Evolutionary conservation across 2,797 vertebrate species (phyloP).

Genomic region (Sorex maritimensis): DNA sequence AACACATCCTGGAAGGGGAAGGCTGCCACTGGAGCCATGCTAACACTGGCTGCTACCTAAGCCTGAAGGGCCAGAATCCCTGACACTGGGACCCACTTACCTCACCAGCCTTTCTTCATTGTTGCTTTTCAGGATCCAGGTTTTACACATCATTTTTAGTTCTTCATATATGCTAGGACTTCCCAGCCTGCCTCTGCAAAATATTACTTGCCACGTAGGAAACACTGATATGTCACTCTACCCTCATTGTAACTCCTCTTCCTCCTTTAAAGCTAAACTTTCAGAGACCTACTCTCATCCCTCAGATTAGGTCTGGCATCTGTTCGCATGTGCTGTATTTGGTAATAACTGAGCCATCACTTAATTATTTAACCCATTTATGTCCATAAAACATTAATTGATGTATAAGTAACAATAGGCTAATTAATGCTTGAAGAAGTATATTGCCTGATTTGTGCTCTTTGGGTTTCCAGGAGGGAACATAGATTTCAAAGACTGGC

Average conservation of each 20-base stretch:
- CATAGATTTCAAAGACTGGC: background rate
- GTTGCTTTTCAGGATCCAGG: background rate
- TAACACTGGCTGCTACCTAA: background rate
- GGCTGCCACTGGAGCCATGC: background rate
- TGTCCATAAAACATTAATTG: no score
- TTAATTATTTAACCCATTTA: background rate
- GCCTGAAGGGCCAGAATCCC: background rate
- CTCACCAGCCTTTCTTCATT: background rate
- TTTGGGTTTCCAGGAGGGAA: background rate
- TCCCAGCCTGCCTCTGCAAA: background rate
- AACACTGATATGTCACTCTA: background rate
- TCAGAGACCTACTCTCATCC: background rate
- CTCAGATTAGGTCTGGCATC: slow-evolving; percentile 2
- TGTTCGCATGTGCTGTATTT: background rate
- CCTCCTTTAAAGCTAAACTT: background rate
- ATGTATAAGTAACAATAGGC: no score
- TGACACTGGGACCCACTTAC: background rate
- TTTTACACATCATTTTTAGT: background rate
- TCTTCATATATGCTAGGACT: background rate
- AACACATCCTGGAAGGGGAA: rapidly evolving
- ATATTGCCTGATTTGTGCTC: background rate
- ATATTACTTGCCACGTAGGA: background rate
- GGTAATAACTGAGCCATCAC: background rate
- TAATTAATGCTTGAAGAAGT: background rate
- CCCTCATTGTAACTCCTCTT: background rate